Evolutionary conservation across 2,797 vertebrate species (phyloP), one percentile per base, ranked within the genome.

Genomic region (Sternotherus odoratus): DNA sequence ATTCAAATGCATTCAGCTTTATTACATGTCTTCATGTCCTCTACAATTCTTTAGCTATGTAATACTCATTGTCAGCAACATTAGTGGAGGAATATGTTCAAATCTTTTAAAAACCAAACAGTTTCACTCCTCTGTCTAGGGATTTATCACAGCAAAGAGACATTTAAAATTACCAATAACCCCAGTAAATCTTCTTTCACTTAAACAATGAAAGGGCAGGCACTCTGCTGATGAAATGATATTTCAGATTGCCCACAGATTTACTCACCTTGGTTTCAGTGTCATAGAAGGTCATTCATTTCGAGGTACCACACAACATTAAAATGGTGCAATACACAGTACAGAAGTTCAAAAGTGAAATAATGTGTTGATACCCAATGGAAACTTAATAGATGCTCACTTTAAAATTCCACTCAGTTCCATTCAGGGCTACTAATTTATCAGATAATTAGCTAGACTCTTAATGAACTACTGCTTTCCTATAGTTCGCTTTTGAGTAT

Each of bases 131-230:
- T 80, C 74, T 21, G 51, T 51, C 6, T 88, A 5, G n/a, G 28
- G 51, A 79, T 57, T 36, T 60, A 54, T 39, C 80, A 48, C 53
- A 60, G 17, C 3, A 53, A 93, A 60, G 39, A 88, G 12, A 46
- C 11, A 92, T 94, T 95, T 91, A 91, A 94, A 94, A 82, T 88
- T 6, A 75, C 28, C 79, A 91, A 23, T 77, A 86, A 83, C 36
- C 21, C 82, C 57, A 60, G 8, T 57, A 91, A 86, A 50, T 87
- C 30, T 91, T 57, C 36, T 54, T 84, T 69, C 33, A 77, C 72
- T 89, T 36, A 89, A 85, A 87, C 39, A 95, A 87, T 80, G 74
- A 87, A 88, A 86, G 4, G 33, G 5, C 16, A 86, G 51, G 28
- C 13, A 60, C 9, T 90, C 36, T 90, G 46, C 6, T 85, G 53